Evolutionary conservation across 2,888 invertebrate species (phyloP).

Genomic region (Pheosia tremula): DNA sequence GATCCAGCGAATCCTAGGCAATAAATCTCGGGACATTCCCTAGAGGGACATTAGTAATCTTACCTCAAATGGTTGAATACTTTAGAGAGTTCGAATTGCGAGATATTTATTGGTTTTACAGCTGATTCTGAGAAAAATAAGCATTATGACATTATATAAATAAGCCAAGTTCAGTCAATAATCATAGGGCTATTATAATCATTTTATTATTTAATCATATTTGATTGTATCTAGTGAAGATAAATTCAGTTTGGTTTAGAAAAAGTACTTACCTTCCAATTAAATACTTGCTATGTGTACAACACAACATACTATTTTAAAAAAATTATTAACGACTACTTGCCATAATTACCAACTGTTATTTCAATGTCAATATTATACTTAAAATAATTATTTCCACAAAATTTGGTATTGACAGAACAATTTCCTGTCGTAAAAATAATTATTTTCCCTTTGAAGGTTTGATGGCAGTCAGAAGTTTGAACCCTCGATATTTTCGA

Average conservation of each 20-base stretch:
- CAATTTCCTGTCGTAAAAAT: constrained; percentile 10
- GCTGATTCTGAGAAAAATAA: too few species aligned
- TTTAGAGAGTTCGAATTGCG: not conserved
- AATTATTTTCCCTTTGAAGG: constrained; percentile 14
- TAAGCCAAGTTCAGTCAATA: too few species aligned
- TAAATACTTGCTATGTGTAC: too few species aligned
- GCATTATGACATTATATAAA: too few species aligned
- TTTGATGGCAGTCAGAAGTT: constrained; percentile 15
- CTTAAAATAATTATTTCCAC: not conserved
- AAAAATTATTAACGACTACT: too few species aligned
- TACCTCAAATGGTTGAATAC: constrained; percentile 8
- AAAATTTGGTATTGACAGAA: constrained; percentile 6
- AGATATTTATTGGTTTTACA: not conserved
- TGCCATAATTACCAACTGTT: not conserved
- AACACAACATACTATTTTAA: too few species aligned
- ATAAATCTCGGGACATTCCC: constrained; percentile 30
- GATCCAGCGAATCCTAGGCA: constrained; percentile 9
- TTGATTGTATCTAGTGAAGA: too few species aligned
- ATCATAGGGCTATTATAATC: too few species aligned
- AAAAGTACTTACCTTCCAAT: too few species aligned
- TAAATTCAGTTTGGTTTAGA: too few species aligned
- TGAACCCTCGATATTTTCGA: constrained; percentile 16
- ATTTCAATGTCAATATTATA: not conserved
- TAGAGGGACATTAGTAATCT: constrained; percentile 22
- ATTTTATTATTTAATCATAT: too few species aligned